Evolutionary conservation across 2,797 vertebrate genomes (phyloP), one percentile per base, ranked within the genome.

Genomic region (Allobates femoralis): DNA sequence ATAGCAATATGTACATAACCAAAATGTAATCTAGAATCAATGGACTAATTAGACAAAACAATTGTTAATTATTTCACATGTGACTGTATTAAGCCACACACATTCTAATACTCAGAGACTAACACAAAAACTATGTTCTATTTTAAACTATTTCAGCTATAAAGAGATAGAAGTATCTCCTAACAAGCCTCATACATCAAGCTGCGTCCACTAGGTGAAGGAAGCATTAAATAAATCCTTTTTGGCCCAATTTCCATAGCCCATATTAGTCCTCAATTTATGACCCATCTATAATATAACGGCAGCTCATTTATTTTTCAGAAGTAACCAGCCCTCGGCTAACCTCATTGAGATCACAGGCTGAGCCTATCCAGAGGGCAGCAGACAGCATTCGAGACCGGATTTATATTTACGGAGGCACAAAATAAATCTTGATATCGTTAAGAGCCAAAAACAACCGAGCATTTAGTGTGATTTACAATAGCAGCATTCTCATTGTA

Each of bases 241-340:
- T 66, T 50, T 32, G 58, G 79, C 19, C 41, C 28, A 19, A 81
- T 67, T 66, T 67, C n/a, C 46, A 58, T 32, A 32, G 50, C 32
- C 18, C 50, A 80, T 26, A 79, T 19, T 26, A n/a, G 8, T 11
- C 18, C 51, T 26, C 21, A 50, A 84, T 66, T 76, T 76, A 64
- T 53, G 41, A 55, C 14, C 12, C 28, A 79, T 76, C 55, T 71
- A 85, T 58, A 79, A 73, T 58, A 71, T 62, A 84, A 34, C 71
- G 77, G 12, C 73, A 15, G n/a, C 50, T 74, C 81, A 83, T 83
- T 84, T 66, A 62, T 60, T 79, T 71, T 66, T 50, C 28, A 67
- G 64, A 58, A n/a, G 51, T 46, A 23, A 34, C 67, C 26, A 34
- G 46, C 50, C 32, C 15, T 28, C 11, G 10, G 60, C 41, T 62